phyloP scores from a whole-genome alignment of 2,113 vertebrate species.

The Prunella himalayana region DNA sequence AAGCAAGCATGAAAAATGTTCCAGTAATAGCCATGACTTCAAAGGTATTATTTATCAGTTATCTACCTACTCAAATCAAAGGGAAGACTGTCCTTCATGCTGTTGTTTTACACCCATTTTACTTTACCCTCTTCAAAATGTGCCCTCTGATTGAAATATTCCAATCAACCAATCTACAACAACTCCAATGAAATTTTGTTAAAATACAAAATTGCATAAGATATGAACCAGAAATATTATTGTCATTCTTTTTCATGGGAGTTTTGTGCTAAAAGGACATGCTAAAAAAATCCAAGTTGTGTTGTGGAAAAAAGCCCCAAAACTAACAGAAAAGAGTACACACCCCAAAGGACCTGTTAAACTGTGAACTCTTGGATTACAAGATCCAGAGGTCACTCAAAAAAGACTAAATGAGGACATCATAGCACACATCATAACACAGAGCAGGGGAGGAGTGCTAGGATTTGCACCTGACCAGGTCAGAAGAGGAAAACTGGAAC shows the following conservation, averaged over 20 bases:
- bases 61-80: not conserved
- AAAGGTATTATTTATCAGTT: not conserved
- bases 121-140: not conserved
- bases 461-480: not conserved
- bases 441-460: not conserved
- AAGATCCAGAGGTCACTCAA: not conserved
- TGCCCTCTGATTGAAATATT: not conserved
- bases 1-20: not conserved
- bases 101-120: not conserved
- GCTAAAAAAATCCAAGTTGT: not conserved
- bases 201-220: not conserved
- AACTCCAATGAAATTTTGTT: not conserved
- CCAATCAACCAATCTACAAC: not conserved
- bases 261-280: not conserved
- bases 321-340: not conserved
- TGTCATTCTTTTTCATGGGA: not conserved
- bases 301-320: fast-evolving
- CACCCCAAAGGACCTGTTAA: not conserved
- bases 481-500: not conserved
- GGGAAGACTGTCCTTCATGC: not conserved
- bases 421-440: not conserved
- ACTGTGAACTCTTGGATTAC: not conserved
- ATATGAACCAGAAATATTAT: not conserved
- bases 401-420: not conserved
- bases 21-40: not conserved